These are phyloP conservation scores for Nicator chloris DNA, from an alignment of 2,113 vertebrate genomes.

Conservation along the genomic window DNA sequence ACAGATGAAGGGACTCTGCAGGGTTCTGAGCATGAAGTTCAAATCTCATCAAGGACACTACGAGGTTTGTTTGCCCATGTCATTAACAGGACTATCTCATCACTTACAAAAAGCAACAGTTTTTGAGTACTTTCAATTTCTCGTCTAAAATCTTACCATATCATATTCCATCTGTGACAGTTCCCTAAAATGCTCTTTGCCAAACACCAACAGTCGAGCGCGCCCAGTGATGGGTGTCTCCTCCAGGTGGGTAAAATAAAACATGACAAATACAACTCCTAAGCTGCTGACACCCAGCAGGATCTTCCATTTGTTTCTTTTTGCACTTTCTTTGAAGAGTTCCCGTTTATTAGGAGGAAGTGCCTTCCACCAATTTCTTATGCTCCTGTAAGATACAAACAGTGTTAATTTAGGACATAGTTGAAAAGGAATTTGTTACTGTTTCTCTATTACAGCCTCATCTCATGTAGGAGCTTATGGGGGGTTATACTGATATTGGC, in stretches of 20 bases:
- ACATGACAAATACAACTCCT: conserved; percentile 74
- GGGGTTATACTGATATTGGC: neutral
- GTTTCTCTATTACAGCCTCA: neutral
- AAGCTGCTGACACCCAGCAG: conserved; percentile 66
- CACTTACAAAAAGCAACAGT: neutral
- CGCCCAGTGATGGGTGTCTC: conserved; percentile 90
- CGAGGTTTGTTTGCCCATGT: neutral
- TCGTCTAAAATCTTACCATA: conserved; percentile 72
- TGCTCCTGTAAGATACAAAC: conserved; percentile 78
- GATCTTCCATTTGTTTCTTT: conserved; percentile 84
- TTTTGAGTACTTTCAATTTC: neutral
- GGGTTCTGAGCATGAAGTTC: neutral
- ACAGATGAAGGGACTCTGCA: neutral
- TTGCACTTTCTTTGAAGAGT: conserved; percentile 78
- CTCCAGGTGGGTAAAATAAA: conserved; percentile 90
- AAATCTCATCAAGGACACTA: neutral
- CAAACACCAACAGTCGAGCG: conserved; percentile 83
- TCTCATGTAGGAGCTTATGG: neutral
- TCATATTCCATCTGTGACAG: conserved; percentile 83
- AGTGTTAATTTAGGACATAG: neutral
- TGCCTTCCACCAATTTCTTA: conserved; percentile 92
- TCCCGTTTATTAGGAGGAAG: conserved; percentile 85
- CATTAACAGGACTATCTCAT: neutral
- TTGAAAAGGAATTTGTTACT: neutral
- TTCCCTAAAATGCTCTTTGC: conserved; percentile 83